Conservation (phyloP, 2,797 vertebrate species). For the Artibeus jamaicensis region DNA sequence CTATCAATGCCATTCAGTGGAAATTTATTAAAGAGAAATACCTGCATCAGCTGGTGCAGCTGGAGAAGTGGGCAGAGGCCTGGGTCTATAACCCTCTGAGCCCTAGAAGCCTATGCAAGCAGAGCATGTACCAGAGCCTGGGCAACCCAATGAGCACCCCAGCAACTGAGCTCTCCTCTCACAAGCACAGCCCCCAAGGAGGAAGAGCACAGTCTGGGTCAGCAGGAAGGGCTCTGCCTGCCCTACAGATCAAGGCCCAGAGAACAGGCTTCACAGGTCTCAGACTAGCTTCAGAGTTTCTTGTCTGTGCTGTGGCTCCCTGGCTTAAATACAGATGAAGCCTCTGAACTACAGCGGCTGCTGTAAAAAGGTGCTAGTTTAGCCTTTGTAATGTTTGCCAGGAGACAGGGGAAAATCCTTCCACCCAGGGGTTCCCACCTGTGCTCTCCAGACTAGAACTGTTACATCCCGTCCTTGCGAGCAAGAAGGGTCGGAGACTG, state of each 20-base stretch:
- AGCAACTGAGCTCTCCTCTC: background rate
- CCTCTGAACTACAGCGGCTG: background rate
- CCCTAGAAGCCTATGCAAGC: background rate
- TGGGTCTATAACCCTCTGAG: background rate
- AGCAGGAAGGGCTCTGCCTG: conserved; percentile 1
- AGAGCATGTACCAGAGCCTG: background rate
- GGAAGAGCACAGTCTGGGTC: background rate
- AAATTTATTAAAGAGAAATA: background rate
- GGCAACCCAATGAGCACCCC: background rate
- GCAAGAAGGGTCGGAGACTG: too few species aligned
- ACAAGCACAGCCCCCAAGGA: conserved; percentile 10
- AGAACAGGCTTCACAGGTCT: background rate
- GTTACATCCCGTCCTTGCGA: too few species aligned
- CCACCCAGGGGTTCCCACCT: background rate
- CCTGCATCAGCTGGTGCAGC: background rate
- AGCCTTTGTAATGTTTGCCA: background rate
- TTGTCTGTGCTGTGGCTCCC: background rate
- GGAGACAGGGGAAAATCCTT: background rate
- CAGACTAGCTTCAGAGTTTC: conserved; percentile 27
- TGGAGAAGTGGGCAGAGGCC: background rate
- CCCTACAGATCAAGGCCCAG: background rate
- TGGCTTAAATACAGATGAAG: conserved; percentile 52
- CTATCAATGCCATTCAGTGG: conserved; percentile 15
- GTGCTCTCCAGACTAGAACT: background rate
- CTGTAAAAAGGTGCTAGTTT: background rate